Conservation (phyloP, 1,140 invertebrate species). For the Coenobita brevimanus region DNA sequence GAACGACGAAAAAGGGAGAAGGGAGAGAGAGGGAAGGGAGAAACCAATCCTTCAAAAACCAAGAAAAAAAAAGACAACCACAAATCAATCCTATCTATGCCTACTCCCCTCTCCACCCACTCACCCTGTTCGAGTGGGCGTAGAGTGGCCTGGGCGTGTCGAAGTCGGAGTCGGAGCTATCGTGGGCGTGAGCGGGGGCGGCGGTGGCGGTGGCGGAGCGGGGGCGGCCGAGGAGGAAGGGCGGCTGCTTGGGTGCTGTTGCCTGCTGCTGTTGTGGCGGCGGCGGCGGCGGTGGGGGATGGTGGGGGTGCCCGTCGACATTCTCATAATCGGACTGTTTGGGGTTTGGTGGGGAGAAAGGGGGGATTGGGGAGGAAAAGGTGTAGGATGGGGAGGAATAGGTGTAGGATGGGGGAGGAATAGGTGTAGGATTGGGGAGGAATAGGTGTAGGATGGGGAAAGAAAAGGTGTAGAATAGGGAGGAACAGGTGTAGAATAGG, state of each 20-base stretch:
- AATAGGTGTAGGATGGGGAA: background rate
- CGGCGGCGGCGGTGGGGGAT: background rate
- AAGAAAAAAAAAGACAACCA: background rate
- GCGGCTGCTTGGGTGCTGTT: background rate
- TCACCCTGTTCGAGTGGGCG: slow-evolving; percentile 54
- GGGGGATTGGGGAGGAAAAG: background rate
- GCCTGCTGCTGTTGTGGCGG: too few species aligned
- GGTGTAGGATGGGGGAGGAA: background rate
- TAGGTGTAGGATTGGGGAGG: background rate
- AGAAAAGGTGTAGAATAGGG: too few species aligned
- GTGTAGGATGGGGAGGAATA: background rate
- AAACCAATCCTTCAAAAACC: background rate
- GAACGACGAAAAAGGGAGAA: background rate
- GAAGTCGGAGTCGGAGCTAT: slow-evolving; percentile 28
- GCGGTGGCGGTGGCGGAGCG: background rate
- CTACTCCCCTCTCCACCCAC: background rate
- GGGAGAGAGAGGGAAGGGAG: background rate
- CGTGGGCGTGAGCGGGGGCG: slow-evolving; percentile 31
- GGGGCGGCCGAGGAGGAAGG: background rate
- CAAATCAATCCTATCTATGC: background rate
- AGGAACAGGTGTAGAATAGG: too few species aligned
- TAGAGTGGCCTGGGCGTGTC: slow-evolving; percentile 11
- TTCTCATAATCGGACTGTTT: slow-evolving; percentile 47
- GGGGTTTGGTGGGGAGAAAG: background rate
- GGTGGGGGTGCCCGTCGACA: slow-evolving; percentile 34